These are phyloP conservation scores for Parnassius orleans DNA, from an alignment of 2,888 invertebrate genomes.

Conservation along the genomic window DNA sequence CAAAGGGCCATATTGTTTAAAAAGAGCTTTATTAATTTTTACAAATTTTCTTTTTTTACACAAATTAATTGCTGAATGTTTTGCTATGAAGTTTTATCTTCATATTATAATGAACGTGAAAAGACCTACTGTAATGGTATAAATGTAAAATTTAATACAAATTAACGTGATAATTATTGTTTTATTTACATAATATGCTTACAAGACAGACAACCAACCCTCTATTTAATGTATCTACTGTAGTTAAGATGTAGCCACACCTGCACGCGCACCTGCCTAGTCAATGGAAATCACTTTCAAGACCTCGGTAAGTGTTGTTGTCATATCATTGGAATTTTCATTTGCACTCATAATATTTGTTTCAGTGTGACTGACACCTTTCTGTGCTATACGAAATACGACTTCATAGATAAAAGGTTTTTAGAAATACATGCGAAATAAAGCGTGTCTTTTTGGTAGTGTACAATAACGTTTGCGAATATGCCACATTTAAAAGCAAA, in stretches of 20 bases:
- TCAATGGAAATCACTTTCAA: conserved; percentile 19
- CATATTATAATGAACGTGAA: conserved; percentile 39
- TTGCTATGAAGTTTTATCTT: conserved; percentile 16
- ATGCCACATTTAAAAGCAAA: no score
- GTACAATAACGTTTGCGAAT: no score
- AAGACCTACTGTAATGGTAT: conserved; percentile 39
- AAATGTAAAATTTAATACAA: conserved; percentile 69
- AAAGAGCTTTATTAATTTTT: conserved; percentile 19
- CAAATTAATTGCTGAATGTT: conserved; percentile 13
- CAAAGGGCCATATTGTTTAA: conserved; percentile 11
- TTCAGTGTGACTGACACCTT: neutral
- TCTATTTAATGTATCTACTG: conserved; percentile 6
- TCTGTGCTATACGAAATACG: no score
- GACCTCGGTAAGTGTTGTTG: conserved; percentile 15
- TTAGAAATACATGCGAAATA: no score
- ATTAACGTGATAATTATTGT: conserved; percentile 59
- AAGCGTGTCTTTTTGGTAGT: no score
- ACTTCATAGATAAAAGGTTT: no score
- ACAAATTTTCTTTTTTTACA: conserved; percentile 12
- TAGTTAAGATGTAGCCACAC: conserved; percentile 22
- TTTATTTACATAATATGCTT: conserved; percentile 42
- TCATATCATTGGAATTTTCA: neutral
- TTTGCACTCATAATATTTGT: neutral
- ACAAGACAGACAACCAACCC: conserved; percentile 14
- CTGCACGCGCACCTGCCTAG: conserved; percentile 31